Percentiles rank a stretch among this genome's conserved stretches.
Evolutionary conservation across 2,797 vertebrate species (phyloP).

Genomic region (Eleutherodactylus coqui): DNA sequence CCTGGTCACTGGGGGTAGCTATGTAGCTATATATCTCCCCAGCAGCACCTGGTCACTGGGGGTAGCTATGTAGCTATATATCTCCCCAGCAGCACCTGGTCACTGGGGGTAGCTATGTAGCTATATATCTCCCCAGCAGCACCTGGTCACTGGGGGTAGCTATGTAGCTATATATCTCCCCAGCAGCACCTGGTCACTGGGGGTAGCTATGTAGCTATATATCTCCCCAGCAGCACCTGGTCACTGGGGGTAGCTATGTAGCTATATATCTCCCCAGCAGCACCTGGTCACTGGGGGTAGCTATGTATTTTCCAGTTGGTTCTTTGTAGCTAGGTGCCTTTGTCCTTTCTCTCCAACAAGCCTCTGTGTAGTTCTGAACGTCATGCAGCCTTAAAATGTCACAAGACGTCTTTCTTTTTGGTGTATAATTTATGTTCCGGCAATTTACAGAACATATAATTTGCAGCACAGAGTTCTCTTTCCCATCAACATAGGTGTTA

Average conservation of each 20-base stretch:
- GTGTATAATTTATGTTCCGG: conserved; percentile 52
- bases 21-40: too few relatives aligned
- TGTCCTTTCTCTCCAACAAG: background rate
- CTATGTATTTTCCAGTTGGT: background rate
- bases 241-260: background rate
- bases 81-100: conserved; percentile 5
- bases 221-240: conserved; percentile 1
- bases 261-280: too few relatives aligned
- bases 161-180: too few relatives aligned
- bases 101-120: background rate
- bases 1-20: background rate
- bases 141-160: background rate
- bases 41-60: background rate
- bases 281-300: background rate
- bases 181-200: background rate
- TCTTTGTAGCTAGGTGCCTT: background rate
- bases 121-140: too few relatives aligned
- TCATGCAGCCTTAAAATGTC: conserved; percentile 20
- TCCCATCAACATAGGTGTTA: conserved; percentile 29
- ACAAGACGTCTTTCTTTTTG: conserved; percentile 36
- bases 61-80: background rate
- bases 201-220: background rate
- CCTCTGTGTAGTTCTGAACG: conserved; percentile 3
- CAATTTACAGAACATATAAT: conserved; percentile 52
- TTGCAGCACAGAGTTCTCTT: conserved; percentile 35